phyloP scores from a whole-genome alignment of 2,113 vertebrate species.

The Erpornis zantholeuca region DNA sequence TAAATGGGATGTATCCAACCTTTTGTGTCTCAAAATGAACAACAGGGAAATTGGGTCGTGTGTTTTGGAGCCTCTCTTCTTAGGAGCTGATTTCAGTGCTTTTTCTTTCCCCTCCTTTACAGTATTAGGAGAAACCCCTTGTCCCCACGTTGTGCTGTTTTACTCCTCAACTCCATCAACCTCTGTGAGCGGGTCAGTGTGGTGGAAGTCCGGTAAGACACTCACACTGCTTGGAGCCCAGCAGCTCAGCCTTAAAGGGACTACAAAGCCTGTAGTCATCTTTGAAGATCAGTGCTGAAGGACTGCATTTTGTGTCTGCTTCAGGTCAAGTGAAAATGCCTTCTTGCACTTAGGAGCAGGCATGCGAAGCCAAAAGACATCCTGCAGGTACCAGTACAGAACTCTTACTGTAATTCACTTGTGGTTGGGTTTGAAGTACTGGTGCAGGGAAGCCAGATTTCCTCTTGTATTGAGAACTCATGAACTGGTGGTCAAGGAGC shows the following conservation, averaged over 20 bases:
- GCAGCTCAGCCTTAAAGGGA: neutral
- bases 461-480: neutral
- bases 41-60: neutral
- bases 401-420: neutral
- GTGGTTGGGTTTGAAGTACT: neutral
- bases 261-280: neutral
- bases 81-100: neutral
- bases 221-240: neutral
- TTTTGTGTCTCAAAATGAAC: neutral
- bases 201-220: constrained; percentile 68
- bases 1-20: neutral
- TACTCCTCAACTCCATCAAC: constrained; percentile 67
- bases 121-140: constrained; percentile 79
- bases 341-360: constrained; percentile 43
- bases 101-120: neutral
- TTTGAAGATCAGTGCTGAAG: neutral
- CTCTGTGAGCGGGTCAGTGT: constrained; percentile 61
- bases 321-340: constrained; percentile 45
- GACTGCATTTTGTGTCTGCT: neutral
- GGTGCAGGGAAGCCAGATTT: neutral
- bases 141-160: constrained; percentile 58
- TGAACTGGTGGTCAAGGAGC: neutral
- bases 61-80: neutral
- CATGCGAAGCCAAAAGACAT: neutral
- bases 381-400: constrained; percentile 53